phyloP scores from a whole-genome alignment of 2,113 vertebrate genomes.

The Cyprinodon variegatus region DNA sequence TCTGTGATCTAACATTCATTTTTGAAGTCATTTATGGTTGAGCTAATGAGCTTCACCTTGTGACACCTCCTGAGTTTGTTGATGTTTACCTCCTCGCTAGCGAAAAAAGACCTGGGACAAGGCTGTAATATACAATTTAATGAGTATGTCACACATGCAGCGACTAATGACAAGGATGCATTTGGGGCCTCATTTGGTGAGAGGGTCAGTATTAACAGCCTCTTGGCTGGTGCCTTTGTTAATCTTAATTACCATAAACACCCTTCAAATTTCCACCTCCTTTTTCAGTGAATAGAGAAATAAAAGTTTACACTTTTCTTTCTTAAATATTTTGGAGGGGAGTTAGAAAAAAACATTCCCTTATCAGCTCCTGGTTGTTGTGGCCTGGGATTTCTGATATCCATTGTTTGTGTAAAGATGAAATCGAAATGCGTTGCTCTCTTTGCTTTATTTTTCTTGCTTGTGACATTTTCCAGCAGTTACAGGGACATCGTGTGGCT shows the following conservation, averaged over 20 bases:
- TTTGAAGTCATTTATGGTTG: constrained; percentile 37
- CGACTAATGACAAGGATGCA: constrained; percentile 61
- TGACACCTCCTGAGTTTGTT: constrained; percentile 40
- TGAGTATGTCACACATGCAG: constrained; percentile 46
- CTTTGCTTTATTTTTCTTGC: background rate
- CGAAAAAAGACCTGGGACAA: constrained; percentile 14
- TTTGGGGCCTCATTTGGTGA: constrained; percentile 46
- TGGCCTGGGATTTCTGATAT: background rate
- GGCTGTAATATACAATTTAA: constrained; percentile 55
- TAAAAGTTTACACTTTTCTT: background rate
- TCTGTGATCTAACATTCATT: constrained; percentile 29
- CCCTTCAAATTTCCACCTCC: constrained; percentile 13
- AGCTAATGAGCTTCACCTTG: constrained; percentile 60
- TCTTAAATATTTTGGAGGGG: background rate
- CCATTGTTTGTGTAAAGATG: background rate
- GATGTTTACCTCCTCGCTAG: constrained; percentile 57
- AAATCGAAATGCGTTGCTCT: background rate
- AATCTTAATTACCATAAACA: constrained; percentile 26
- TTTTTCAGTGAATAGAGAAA: background rate
- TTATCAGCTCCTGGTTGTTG: background rate
- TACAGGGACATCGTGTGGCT: background rate
- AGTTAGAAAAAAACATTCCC: background rate
- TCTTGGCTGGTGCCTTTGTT: constrained; percentile 6
- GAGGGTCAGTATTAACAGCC: constrained; percentile 41
- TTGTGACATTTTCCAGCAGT: background rate